Evolutionary conservation across 2,797 vertebrate genomes (phyloP), one percentile per base, ranked within the genome.

Genomic region (Typhlichthys subterraneus): DNA sequence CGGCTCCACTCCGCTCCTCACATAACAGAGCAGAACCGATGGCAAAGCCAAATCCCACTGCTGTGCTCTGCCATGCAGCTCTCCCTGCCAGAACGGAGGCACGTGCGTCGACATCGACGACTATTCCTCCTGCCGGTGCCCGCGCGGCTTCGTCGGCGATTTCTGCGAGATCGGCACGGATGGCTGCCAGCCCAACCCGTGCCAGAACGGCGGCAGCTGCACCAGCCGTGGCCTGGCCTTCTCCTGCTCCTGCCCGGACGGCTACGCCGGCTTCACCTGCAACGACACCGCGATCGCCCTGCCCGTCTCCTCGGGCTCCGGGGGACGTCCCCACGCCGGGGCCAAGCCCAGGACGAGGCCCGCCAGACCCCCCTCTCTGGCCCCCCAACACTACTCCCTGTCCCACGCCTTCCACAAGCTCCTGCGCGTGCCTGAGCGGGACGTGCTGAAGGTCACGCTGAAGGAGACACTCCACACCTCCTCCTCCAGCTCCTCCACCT

Each of bases 51-150:
- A 6, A 65, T 82, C 13, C 62, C 51, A 17, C 5, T 60, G 11
- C 63, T 54, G 57, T 65, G 38, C 65, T 83, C 73, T 86, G 68
- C 78, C 82, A 77, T 79, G 38, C 65, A 94, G 93, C 1, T 96
- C 95, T 77, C 94, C 93, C 52, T 99, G 97, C 80, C 94, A 95
- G 84, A 96, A 99, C 0, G 94, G 95, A 65, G 97, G 97, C 63
- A 94, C 92, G 0, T 98, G 96, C 0, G 23, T 85, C 11, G 94
- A 95, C 6, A 77, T 85, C 0, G 86, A 87, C 3, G 93, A 91
- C 9, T 81, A 80, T 1, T 82, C 92, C 15, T 92, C 94, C 79
- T 99, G 97, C 58, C 69, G 92, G 29, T 99, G 97, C 73, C 91
- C 91, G 58, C 73, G 91, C 11, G 95, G 95, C 76, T 97, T 96